phyloP scores from a whole-genome alignment of 2,888 invertebrate genomes.

The Gnatocerus cornutus region DNA sequence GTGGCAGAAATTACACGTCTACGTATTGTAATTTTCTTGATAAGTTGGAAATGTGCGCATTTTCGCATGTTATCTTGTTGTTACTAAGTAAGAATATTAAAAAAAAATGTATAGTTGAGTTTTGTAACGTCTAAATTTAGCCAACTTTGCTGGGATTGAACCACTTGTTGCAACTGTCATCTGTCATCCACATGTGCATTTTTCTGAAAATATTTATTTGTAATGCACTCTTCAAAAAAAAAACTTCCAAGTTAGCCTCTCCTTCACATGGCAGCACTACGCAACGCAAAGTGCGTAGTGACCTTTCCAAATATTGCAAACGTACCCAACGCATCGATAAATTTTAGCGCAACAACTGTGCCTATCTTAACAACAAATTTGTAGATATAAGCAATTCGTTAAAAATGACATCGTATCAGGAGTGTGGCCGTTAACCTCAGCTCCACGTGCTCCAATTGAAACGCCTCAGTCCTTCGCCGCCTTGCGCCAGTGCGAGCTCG shows the following conservation, averaged over 20 bases:
- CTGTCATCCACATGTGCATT: no score
- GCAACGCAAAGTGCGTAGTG: slow-evolving; percentile 36
- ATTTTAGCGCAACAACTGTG: slow-evolving; percentile 30
- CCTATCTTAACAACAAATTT: slow-evolving; percentile 54
- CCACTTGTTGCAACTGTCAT: no score
- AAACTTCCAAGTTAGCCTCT: neutral
- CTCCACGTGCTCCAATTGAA: slow-evolving; percentile 64
- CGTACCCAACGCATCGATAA: neutral
- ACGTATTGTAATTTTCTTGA: no score
- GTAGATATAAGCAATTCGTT: slow-evolving; percentile 36
- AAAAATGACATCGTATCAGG: slow-evolving; percentile 35
- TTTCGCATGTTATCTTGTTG: no score
- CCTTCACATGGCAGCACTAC: neutral
- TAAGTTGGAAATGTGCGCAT: no score
- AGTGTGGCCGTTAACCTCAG: slow-evolving; percentile 56
- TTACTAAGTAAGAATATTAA: no score
- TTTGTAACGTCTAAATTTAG: no score
- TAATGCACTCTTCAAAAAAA: no score
- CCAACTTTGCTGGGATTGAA: no score
- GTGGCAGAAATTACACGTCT: no score
- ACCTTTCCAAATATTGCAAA: slow-evolving; percentile 46
- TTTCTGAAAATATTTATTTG: no score
- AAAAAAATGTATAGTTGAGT: no score
- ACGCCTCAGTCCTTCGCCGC: slow-evolving; percentile 65
- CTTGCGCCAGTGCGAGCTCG: slow-evolving; percentile 60